Evolutionary conservation across 2,888 invertebrate genomes (phyloP).

Genomic region (Pammene fasciana): DNA sequence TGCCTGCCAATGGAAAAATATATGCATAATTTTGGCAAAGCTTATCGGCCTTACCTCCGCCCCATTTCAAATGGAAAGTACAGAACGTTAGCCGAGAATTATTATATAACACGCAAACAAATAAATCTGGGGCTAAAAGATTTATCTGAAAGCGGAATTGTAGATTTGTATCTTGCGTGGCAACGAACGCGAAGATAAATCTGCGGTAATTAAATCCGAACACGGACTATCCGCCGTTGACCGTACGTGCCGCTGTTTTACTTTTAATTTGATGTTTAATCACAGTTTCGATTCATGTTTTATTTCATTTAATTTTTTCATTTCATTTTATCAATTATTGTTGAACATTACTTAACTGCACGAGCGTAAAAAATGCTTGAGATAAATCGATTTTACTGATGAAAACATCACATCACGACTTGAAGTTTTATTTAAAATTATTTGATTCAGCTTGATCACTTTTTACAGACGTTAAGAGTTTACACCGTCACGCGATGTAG

Average conservation of each 20-base stretch:
- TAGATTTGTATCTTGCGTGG: slow-evolving; percentile 42
- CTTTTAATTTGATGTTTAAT: slow-evolving; percentile 8
- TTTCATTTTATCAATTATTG: background rate
- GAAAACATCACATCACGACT: slow-evolving; percentile 12
- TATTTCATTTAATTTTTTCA: background rate
- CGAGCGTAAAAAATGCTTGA: background rate
- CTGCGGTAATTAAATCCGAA: slow-evolving; percentile 41
- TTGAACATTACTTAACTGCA: background rate
- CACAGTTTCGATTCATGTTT: slow-evolving; percentile 10
- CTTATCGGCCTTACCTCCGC: slow-evolving; percentile 25
- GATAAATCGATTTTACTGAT: background rate
- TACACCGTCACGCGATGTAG: slow-evolving; percentile 9
- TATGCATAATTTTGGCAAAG: slow-evolving; percentile 31
- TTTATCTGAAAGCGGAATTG: slow-evolving; percentile 42
- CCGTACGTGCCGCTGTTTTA: slow-evolving; percentile 26
- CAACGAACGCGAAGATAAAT: slow-evolving; percentile 35
- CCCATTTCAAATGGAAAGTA: slow-evolving; percentile 24
- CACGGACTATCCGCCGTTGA: slow-evolving; percentile 18
- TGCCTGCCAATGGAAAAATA: background rate
- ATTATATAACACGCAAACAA: slow-evolving; percentile 42
- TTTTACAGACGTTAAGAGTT: background rate
- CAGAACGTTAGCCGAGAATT: slow-evolving; percentile 36
- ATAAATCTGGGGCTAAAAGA: slow-evolving; percentile 42
- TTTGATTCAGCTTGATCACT: slow-evolving; percentile 24
- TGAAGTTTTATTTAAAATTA: slow-evolving; percentile 20